phyloP scores from a whole-genome alignment of 92 coral and sea anemone species.

The Parazoanthus darwini region DNA sequence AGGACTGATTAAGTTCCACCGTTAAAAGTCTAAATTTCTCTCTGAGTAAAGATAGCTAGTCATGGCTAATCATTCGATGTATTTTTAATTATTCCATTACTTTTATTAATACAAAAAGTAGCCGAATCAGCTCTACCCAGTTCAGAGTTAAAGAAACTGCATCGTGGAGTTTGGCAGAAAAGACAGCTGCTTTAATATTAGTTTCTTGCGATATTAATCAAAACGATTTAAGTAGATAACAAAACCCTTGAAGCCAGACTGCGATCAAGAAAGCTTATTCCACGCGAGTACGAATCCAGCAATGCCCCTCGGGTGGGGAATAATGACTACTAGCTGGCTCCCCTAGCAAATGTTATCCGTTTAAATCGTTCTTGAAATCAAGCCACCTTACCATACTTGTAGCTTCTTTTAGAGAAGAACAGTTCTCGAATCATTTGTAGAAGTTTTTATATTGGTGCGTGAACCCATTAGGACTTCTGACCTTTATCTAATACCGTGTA shows the following conservation, averaged over 20 bases:
- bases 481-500: no score
- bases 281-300: background rate
- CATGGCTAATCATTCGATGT: background rate
- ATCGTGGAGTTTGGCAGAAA: no score
- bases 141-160: no score
- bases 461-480: background rate
- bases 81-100: background rate
- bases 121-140: no score
- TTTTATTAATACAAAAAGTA: no score
- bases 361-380: background rate
- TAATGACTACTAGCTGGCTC: background rate
- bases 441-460: background rate
- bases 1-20: background rate
- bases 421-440: background rate
- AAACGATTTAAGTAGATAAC: no score
- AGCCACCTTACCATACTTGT: background rate
- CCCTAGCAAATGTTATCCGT: background rate
- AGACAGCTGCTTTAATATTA: no score
- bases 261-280: background rate
- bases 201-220: no score
- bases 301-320: no score
- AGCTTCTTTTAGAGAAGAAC: background rate
- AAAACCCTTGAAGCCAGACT: background rate
- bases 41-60: background rate
- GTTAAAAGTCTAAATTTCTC: no score